These are phyloP conservation scores for Macropodus opercularis DNA, from an alignment of 2,797 vertebrate genomes.

Conservation along the genomic window DNA sequence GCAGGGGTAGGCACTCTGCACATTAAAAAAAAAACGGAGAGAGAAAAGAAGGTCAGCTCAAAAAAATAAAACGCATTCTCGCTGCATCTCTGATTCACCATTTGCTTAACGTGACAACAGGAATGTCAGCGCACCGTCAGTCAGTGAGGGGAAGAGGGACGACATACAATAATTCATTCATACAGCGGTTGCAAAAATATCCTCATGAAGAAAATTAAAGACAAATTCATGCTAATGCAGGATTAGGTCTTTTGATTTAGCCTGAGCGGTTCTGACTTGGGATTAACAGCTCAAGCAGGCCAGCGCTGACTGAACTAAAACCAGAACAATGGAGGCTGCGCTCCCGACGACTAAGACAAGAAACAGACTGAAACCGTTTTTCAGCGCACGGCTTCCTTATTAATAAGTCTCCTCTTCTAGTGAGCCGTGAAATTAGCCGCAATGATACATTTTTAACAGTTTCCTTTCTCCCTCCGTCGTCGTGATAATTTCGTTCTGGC, in stretches of 20 bases:
- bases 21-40: slow-evolving; percentile 29
- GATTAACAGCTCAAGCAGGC: slow-evolving; percentile 69
- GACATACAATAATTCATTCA: slow-evolving; percentile 37
- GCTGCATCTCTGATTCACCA: slow-evolving; percentile 39
- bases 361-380: slow-evolving; percentile 69
- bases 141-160: background rate
- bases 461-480: slow-evolving; percentile 39
- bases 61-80: slow-evolving; percentile 17
- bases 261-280: slow-evolving; percentile 66
- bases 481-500: slow-evolving; percentile 66
- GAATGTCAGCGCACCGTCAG: slow-evolving; percentile 44
- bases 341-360: slow-evolving; percentile 65
- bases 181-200: slow-evolving; percentile 40
- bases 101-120: slow-evolving; percentile 13
- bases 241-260: slow-evolving; percentile 71
- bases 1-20: slow-evolving; percentile 77
- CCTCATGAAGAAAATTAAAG: slow-evolving; percentile 57
- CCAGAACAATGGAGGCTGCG: slow-evolving; percentile 67
- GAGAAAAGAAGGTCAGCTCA: slow-evolving; percentile 47
- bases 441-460: slow-evolving; percentile 68
- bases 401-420: slow-evolving; percentile 67
- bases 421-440: slow-evolving; percentile 73
- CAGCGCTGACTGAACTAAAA: slow-evolving; percentile 66
- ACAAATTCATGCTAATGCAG: slow-evolving; percentile 68
- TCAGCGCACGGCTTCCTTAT: slow-evolving; percentile 43